phyloP scores from a whole-genome alignment of 2,797 vertebrate genomes.

The Telmatherina bonti region DNA sequence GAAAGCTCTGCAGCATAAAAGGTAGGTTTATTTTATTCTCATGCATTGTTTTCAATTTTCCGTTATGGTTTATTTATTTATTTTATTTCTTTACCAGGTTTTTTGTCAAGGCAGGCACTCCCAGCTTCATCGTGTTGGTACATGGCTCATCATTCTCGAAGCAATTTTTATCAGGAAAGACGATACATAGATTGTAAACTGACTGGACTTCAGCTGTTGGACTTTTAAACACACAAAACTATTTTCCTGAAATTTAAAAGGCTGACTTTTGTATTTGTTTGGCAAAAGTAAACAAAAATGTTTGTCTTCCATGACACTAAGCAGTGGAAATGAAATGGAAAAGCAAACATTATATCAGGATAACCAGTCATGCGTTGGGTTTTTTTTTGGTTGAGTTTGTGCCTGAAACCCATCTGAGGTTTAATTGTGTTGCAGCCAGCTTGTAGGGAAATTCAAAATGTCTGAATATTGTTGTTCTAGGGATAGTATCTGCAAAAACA shows the following conservation, averaged over 20 bases:
- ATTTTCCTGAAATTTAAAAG: neutral
- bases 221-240: neutral
- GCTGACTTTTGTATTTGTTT: constrained; percentile 1
- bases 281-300: neutral
- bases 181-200: constrained; percentile 73
- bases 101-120: constrained; percentile 89
- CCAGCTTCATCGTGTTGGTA: constrained; percentile 88
- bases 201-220: neutral
- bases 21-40: constrained; percentile 73
- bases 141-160: constrained; percentile 83
- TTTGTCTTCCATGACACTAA: too few relatives aligned
- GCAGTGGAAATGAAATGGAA: too few relatives aligned
- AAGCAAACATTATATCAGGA: too few relatives aligned
- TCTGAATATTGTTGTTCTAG: too few relatives aligned
- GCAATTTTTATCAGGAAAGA: constrained; percentile 87
- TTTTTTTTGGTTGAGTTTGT: too few relatives aligned
- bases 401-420: too few relatives aligned
- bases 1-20: constrained; percentile 86
- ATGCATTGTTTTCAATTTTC: neutral
- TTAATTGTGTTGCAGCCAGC: too few relatives aligned
- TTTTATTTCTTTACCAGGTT: constrained; percentile 79
- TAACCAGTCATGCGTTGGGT: too few relatives aligned
- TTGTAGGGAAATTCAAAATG: too few relatives aligned
- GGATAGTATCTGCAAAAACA: too few relatives aligned
- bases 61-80: neutral